Percentiles rank a stretch among this genome's conserved stretches.
Evolutionary conservation across 2,797 vertebrate genomes (phyloP).

Genomic region (Cryptoblepharus egeriae): DNA sequence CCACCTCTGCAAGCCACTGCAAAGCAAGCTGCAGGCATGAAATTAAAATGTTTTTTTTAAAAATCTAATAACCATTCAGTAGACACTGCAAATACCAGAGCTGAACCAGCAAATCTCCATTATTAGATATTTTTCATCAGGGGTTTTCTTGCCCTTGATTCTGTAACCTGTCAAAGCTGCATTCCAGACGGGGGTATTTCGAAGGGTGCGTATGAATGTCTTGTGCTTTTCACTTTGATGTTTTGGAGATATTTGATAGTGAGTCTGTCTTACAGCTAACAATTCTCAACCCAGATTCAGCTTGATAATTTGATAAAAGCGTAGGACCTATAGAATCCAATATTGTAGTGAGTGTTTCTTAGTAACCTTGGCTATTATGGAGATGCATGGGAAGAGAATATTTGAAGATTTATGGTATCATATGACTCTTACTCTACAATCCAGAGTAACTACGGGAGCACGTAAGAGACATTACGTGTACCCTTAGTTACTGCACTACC

Average conservation of each 20-base stretch:
- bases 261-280: no score
- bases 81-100: neutral
- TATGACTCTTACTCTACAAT: no score
- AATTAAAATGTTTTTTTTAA: neutral
- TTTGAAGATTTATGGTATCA: neutral
- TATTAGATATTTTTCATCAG: neutral
- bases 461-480: no score
- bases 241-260: neutral
- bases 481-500: no score
- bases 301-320: no score
- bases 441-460: no score
- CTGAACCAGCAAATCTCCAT: neutral
- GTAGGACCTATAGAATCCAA: neutral
- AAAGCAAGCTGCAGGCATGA: neutral
- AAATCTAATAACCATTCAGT: neutral
- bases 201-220: neutral
- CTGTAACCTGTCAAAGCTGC: neutral
- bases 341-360: neutral
- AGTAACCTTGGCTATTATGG: neutral
- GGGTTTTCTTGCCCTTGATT: neutral
- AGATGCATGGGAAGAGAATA: neutral
- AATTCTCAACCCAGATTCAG: no score
- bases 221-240: neutral
- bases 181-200: neutral
- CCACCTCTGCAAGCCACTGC: neutral